These are phyloP conservation scores for Atethmia centrago DNA, from an alignment of 2,888 invertebrate species.

Conservation along the genomic window DNA sequence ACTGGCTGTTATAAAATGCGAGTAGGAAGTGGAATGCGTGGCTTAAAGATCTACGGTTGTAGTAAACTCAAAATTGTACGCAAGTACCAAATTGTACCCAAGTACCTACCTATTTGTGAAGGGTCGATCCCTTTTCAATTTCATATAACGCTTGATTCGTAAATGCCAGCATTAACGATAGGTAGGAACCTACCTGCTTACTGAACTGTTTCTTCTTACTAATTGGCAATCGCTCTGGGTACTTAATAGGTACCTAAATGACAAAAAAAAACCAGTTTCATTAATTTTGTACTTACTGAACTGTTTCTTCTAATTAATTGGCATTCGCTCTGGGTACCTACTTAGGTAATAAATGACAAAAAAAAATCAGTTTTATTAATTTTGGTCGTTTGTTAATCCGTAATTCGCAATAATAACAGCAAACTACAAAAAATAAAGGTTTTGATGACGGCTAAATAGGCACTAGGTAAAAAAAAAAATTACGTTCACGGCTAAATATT, in stretches of 20 bases:
- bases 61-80: slow-evolving; percentile 16
- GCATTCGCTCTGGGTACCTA: neutral
- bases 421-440: too few relatives aligned
- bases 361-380: neutral
- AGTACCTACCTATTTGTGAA: slow-evolving; percentile 19
- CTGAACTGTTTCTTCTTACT: neutral
- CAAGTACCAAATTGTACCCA: slow-evolving; percentile 30
- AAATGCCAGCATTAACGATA: neutral
- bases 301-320: slow-evolving; percentile 14
- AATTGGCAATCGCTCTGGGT: slow-evolving; percentile 1
- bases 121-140: slow-evolving; percentile 6
- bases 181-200: neutral
- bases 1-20: slow-evolving; percentile 23
- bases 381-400: neutral
- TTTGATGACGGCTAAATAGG: too few relatives aligned
- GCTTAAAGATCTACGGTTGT: neutral
- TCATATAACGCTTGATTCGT: neutral
- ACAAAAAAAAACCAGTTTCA: neutral
- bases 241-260: neutral
- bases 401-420: neutral
- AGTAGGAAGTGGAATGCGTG: slow-evolving; percentile 34
- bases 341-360: slow-evolving; percentile 10
- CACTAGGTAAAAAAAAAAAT: neutral
- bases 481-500: too few relatives aligned
- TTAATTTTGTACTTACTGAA: neutral